A percentile compares a stretch with the other conserved stretches of the same genome.
Conservation (phyloP, 92 coral and sea anemone species). For the Palythoa heliodiscus region DNA sequence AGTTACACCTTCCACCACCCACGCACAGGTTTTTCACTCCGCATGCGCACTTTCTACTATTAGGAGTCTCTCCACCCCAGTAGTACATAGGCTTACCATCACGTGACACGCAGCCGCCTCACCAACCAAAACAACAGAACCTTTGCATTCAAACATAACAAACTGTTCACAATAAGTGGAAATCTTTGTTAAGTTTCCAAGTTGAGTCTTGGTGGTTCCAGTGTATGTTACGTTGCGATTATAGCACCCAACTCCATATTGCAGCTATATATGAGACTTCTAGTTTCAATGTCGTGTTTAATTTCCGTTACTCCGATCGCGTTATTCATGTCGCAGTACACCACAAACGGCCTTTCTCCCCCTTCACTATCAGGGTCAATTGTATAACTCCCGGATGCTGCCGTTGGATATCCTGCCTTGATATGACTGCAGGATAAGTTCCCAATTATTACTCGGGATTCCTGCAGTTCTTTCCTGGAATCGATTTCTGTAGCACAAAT, state of each 20-base stretch:
- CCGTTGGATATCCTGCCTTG: background rate
- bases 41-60: slow-evolving; percentile 32
- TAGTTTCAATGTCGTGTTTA: slow-evolving; percentile 43
- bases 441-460: slow-evolving; percentile 15
- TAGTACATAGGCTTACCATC: slow-evolving; percentile 18
- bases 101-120: slow-evolving; percentile 14
- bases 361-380: slow-evolving; percentile 41
- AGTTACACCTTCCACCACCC: slow-evolving; percentile 35
- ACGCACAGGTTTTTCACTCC: slow-evolving; percentile 3
- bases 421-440: slow-evolving; percentile 32
- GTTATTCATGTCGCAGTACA: slow-evolving; percentile 48
- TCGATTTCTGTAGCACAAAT: background rate
- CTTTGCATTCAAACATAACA: background rate
- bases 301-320: slow-evolving; percentile 34
- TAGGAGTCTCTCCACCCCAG: slow-evolving; percentile 40
- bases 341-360: slow-evolving; percentile 26
- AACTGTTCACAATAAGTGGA: slow-evolving; percentile 24
- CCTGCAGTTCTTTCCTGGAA: background rate
- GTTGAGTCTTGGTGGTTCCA: background rate
- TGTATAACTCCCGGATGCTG: slow-evolving; percentile 13
- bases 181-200: background rate
- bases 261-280: slow-evolving; percentile 1
- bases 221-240: background rate
- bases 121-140: background rate
- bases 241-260: background rate